phyloP scores from a whole-genome alignment of 2,888 invertebrate genomes.

The Tiliacea aurago region DNA sequence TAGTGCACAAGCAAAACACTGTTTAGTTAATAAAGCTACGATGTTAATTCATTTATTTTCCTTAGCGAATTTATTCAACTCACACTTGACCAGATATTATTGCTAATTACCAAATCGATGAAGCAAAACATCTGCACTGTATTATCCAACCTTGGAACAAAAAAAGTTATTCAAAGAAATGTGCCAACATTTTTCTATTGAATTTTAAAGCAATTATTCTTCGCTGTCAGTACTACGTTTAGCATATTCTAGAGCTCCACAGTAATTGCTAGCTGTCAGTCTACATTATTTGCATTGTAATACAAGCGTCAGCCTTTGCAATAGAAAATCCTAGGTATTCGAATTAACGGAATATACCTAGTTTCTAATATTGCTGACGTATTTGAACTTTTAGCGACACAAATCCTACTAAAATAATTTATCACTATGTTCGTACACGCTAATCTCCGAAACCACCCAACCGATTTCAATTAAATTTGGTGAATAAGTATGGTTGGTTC shows the following conservation, averaged over 20 bases:
- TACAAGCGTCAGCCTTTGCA: conserved; percentile 9
- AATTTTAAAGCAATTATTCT: conserved; percentile 51
- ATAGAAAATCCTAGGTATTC: neutral
- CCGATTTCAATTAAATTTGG: no score
- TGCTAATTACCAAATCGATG: conserved; percentile 14
- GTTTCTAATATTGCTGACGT: no score
- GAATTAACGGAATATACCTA: no score
- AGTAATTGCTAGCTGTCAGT: conserved; percentile 51
- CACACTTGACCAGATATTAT: neutral
- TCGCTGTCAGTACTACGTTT: conserved; percentile 43
- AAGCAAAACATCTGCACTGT: conserved; percentile 35
- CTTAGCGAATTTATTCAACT: neutral
- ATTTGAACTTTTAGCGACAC: no score
- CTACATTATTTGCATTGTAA: conserved; percentile 26
- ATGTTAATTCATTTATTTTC: neutral
- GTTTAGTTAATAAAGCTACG: no score
- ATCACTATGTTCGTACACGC: no score
- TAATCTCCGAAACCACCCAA: no score
- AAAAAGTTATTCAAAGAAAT: conserved; percentile 29
- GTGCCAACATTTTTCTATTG: conserved; percentile 42
- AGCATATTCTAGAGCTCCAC: conserved; percentile 40
- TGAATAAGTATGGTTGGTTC: no score
- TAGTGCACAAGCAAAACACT: neutral
- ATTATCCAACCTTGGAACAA: conserved; percentile 17
- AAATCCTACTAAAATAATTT: no score